Evolutionary conservation across 2,797 vertebrate genomes (phyloP).

Genomic region (Acrossocheilus fasciatus): DNA sequence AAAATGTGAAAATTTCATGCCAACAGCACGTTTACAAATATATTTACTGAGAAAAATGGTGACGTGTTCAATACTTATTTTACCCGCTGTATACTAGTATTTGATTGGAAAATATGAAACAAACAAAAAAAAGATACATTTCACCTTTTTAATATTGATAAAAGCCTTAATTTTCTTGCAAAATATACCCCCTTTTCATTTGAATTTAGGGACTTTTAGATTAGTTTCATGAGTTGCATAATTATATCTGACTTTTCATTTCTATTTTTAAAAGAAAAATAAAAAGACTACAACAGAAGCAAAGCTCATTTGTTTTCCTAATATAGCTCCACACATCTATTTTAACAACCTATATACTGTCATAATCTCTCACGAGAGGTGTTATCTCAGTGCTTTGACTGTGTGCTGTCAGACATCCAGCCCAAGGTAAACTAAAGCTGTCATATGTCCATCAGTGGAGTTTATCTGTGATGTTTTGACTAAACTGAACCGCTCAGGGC

Average conservation of each 20-base stretch:
- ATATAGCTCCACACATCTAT: neutral
- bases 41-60: too few species aligned
- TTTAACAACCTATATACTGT: neutral
- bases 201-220: neutral
- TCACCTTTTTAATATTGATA: too few species aligned
- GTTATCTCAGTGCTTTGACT: conserved; percentile 74
- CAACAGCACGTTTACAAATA: too few species aligned
- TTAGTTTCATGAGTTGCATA: neutral
- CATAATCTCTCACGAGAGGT: neutral
- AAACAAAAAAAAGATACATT: neutral
- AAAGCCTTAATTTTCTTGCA: neutral
- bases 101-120: neutral
- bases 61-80: too few species aligned
- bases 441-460: conserved; percentile 47
- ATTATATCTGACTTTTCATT: neutral
- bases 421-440: conserved; percentile 65
- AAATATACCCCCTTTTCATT: neutral
- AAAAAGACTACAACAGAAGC: neutral
- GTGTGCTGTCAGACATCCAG: conserved; percentile 51
- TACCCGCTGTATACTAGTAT: neutral
- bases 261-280: conserved; percentile 10
- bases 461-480: conserved; percentile 68
- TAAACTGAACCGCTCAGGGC: conserved; percentile 31
- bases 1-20: too few species aligned
- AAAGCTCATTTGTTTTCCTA: neutral